Base-by-base conservation (phyloP, 2,113 vertebrate genomes). In the Nesogale talazaci region DNA sequence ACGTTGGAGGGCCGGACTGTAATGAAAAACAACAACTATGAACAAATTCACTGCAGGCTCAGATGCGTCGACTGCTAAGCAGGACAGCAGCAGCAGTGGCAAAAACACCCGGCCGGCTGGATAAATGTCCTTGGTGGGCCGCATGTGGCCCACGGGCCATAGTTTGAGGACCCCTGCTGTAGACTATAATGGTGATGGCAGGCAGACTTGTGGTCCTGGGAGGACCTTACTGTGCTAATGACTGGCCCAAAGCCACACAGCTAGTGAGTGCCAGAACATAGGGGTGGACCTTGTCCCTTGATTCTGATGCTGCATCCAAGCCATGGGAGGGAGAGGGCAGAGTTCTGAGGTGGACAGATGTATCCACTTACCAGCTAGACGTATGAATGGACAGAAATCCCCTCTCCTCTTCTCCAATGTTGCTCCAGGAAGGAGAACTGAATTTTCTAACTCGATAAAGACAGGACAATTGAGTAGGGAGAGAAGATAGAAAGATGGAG, bases 401-500 rank as follows among this genome's bases (percentile, higher is more conserved):
- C 89, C 81, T 82, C 80, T 86, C 78, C 72, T 36, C 2, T 86
- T 83, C 80, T 83, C 92, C 27, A 61, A 90, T 86, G 92, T 56
- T 78, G 42, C 36, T 63, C 42, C 14, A 63, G 87, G 77, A 69
- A 83, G 31, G 83, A 86, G 63, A 80, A 61, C 25, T 88, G 42
- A 86, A 92, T 92, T 93, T 93, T 38, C 63, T 90, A 80, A 52
- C 57, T n/a, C 78, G 89, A 92, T 86, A 25, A 89, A 84, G 86
- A 76, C 70, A 29, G 85, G 84, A 42, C 67, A 83, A 0, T 56
- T 61, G 34, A 52, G 29, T 59, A n/a, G 12, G 12, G 29, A 12
- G 36, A 86, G 74, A 61, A 34, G 31, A 87, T 14, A 27, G 25
- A 65, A 70, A 93, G 85, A 67, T 25, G 31, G 80, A 88, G 90